A percentile compares a stretch with the other conserved stretches of the same genome.
Evolutionary conservation across 2,113 vertebrate species (phyloP).

Genomic region (Hassar affinis): DNA sequence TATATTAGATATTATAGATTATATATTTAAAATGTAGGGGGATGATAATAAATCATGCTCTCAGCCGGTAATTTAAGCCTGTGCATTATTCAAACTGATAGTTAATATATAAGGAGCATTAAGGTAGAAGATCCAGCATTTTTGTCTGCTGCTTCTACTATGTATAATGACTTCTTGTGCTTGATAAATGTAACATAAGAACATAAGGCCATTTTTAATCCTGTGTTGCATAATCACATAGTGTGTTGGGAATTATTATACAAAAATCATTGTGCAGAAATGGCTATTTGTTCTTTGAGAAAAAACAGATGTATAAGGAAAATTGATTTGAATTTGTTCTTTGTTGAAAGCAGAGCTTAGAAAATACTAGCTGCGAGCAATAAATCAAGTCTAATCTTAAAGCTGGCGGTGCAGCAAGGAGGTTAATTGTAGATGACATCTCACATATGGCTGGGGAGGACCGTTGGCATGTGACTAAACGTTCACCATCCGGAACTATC

Average conservation of each 20-base stretch:
- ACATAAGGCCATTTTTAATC: not conserved
- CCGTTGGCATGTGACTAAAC: conserved; percentile 39
- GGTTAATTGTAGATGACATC: conserved; percentile 48
- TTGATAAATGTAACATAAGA: not conserved
- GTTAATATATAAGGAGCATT: not conserved
- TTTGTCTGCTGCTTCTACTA: too few relatives aligned
- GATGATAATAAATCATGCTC: not conserved
- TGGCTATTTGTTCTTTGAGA: too few relatives aligned
- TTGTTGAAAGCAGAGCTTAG: not conserved
- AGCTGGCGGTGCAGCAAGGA: not conserved
- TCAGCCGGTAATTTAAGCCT: not conserved
- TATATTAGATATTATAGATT: not conserved
- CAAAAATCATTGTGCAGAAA: not conserved
- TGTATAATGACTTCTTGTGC: not conserved
- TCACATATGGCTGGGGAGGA: conserved; percentile 52
- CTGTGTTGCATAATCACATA: not conserved
- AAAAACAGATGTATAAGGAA: not conserved
- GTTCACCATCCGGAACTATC: conserved; percentile 57
- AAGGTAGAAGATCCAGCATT: not conserved
- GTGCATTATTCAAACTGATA: not conserved
- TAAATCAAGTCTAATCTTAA: not conserved
- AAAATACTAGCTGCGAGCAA: not conserved
- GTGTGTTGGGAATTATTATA: not conserved
- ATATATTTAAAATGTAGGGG: not conserved
- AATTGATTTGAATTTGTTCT: not conserved